Evolutionary conservation across 2,797 vertebrate species (phyloP).

Genomic region (Sebastes nivosus): DNA sequence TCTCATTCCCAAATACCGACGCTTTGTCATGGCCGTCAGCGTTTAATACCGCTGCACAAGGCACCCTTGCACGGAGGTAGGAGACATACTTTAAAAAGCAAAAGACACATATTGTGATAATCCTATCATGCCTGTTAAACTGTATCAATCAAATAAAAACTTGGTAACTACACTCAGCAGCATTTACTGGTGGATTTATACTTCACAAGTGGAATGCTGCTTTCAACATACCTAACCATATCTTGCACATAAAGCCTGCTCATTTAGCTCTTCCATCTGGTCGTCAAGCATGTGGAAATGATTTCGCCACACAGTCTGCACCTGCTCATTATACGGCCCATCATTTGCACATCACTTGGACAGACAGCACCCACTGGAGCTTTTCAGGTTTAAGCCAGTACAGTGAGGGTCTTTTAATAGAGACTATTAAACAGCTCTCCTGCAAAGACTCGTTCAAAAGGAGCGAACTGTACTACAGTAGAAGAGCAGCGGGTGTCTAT

Average conservation of each 20-base stretch:
- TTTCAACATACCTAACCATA: slow-evolving; percentile 9
- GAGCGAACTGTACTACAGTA: slow-evolving; percentile 28
- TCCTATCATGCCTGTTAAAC: neutral
- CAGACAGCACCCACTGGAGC: slow-evolving; percentile 56
- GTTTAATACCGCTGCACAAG: no score
- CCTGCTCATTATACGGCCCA: slow-evolving; percentile 67
- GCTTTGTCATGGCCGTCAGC: no score
- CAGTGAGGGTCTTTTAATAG: slow-evolving; percentile 55
- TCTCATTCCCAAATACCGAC: no score
- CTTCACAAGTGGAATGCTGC: neutral
- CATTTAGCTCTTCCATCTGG: slow-evolving; percentile 28
- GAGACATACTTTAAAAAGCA: no score
- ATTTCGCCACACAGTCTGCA: slow-evolving; percentile 51
- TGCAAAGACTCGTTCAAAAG: slow-evolving; percentile 54
- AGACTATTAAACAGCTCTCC: slow-evolving; percentile 62
- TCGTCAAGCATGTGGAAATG: slow-evolving; percentile 52
- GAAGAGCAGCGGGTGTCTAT: slow-evolving; percentile 42
- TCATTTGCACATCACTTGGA: slow-evolving; percentile 73
- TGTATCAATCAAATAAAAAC: neutral
- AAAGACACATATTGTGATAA: neutral
- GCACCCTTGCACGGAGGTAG: no score
- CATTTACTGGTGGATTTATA: neutral
- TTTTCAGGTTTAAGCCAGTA: slow-evolving; percentile 36
- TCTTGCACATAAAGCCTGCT: neutral
- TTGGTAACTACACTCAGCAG: neutral